A percentile compares a stretch with the other conserved stretches of the same genome.
phyloP scores from a whole-genome alignment of 1,140 invertebrate genomes.

The Psix sp. region DNA sequence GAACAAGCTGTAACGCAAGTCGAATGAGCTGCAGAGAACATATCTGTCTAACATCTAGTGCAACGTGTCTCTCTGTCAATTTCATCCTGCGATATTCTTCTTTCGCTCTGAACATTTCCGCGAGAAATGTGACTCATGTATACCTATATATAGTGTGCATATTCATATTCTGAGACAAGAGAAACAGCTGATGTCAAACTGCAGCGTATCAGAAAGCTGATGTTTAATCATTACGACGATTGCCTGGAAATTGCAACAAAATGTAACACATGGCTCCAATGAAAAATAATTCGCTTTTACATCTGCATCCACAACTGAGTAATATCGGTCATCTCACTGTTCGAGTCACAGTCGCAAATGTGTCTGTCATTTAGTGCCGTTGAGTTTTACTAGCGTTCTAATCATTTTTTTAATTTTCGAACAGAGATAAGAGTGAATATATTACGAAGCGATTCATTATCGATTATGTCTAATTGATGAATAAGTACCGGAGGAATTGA shows the following conservation, averaged over 20 bases:
- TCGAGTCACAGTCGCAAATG: constrained; percentile 15
- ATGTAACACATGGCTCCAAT: neutral
- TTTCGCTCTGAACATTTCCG: neutral
- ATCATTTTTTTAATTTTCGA: constrained; percentile 42
- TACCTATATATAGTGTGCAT: constrained; percentile 41
- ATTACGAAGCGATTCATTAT: constrained; percentile 21
- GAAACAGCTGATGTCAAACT: constrained; percentile 21
- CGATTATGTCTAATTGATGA: constrained; percentile 1
- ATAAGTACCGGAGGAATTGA: no score
- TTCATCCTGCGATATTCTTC: no score
- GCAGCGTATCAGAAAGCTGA: constrained; percentile 8
- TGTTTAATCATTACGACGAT: constrained; percentile 17
- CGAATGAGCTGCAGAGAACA: no score
- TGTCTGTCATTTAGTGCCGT: constrained; percentile 43
- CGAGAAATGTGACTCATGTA: constrained; percentile 2
- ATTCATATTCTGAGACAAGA: constrained; percentile 20
- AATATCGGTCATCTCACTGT: constrained; percentile 4
- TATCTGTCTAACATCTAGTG: no score
- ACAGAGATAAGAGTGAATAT: constrained; percentile 55
- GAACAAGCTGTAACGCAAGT: constrained; percentile 6
- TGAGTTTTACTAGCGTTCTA: constrained; percentile 49
- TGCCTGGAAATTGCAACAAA: constrained; percentile 3
- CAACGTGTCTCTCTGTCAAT: constrained; percentile 8
- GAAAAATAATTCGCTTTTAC: constrained; percentile 29
- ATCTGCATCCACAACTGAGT: constrained; percentile 6